A percentile compares a stretch with the other conserved stretches of the same genome.
Evolutionary conservation across 2,113 vertebrate species (phyloP).

Genomic region (Vulpes lagopus): DNA sequence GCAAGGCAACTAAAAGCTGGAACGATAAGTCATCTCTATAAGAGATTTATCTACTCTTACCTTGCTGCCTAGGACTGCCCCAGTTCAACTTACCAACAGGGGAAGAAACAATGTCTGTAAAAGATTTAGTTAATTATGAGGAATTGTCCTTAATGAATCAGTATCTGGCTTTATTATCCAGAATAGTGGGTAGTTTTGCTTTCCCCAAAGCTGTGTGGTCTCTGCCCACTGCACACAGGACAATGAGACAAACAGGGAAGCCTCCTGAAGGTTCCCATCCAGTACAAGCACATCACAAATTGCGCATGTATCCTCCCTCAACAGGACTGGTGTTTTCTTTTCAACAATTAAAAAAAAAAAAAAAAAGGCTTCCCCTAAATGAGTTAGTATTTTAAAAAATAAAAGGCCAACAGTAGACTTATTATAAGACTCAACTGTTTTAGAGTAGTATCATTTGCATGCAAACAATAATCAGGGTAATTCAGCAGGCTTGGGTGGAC

Average conservation of each 20-base stretch:
- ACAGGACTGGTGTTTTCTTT: background rate
- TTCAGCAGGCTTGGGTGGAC: background rate
- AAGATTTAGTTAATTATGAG: background rate
- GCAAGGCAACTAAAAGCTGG: background rate
- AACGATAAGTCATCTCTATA: background rate
- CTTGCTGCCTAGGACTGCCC: background rate
- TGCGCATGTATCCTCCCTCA: background rate
- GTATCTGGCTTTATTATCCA: background rate
- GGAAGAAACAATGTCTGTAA: background rate
- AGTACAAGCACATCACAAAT: background rate
- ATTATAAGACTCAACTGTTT: constrained; percentile 18
- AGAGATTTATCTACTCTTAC: background rate
- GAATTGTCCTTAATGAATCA: background rate
- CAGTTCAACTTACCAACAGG: background rate
- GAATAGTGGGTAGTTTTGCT: background rate
- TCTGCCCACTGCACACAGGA: background rate
- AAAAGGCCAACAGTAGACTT: constrained; percentile 14
- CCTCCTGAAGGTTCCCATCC: background rate
- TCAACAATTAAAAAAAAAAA: background rate
- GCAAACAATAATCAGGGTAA: constrained; percentile 47
- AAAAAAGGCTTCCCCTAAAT: background rate
- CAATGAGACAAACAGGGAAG: background rate
- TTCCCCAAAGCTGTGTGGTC: background rate
- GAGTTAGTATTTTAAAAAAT: background rate
- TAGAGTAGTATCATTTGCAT: background rate